A percentile compares a stretch with the other conserved stretches of the same genome.
Conservation (phyloP, 2,797 vertebrate genomes). For the Tragelaphus eurycerus region DNA sequence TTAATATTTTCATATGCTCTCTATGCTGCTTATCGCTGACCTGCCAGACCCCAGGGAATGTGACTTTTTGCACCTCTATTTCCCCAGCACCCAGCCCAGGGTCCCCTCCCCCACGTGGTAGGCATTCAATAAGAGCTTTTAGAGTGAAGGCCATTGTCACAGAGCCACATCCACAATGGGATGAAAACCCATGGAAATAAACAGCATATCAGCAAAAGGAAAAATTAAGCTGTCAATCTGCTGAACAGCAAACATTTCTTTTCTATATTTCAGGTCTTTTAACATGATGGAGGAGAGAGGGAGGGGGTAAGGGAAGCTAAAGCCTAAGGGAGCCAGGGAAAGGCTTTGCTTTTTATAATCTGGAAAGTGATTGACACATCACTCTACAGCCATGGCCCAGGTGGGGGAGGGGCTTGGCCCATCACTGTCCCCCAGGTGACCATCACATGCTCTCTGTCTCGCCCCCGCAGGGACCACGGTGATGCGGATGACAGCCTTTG, state of each 20-base stretch:
- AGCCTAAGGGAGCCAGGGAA: not conserved
- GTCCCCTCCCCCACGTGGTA: not conserved
- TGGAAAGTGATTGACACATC: not conserved
- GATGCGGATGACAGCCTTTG: constrained; percentile 95
- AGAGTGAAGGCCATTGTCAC: not conserved
- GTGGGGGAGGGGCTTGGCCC: not conserved
- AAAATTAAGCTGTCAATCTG: constrained; percentile 50
- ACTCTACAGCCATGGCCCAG: not conserved
- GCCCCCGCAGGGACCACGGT: constrained; percentile 91
- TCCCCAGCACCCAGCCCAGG: not conserved
- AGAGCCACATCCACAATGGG: not conserved
- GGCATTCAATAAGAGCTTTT: not conserved
- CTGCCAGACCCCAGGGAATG: not conserved
- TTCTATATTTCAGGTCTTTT: constrained; percentile 34
- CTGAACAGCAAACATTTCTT: constrained; percentile 21
- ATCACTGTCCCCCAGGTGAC: not conserved
- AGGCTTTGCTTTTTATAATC: not conserved
- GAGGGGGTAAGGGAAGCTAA: not conserved
- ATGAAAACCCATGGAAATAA: not conserved
- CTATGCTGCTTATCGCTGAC: not conserved
- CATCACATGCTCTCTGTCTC: not conserved
- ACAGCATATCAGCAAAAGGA: not conserved
- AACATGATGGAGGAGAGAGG: not conserved
- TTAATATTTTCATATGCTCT: not conserved
- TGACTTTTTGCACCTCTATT: not conserved